These are phyloP conservation scores for Merluccius polli DNA, from an alignment of 2,797 vertebrate genomes.

Conservation along the genomic window DNA sequence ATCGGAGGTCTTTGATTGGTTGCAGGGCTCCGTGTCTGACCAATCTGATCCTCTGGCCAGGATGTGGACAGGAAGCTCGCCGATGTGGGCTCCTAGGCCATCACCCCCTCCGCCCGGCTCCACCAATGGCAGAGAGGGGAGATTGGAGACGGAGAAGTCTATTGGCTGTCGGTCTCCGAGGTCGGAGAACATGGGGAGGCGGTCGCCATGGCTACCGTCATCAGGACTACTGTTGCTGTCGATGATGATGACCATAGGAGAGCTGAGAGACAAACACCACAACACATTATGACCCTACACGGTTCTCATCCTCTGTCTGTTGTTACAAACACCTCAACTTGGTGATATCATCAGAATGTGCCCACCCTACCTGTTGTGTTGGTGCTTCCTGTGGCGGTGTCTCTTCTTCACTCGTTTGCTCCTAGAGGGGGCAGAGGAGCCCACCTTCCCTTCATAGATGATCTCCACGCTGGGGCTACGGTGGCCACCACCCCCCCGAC, in stretches of 20 bases:
- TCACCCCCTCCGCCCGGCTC: conserved; percentile 2
- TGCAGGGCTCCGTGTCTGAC: conserved; percentile 19
- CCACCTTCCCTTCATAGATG: conserved; percentile 55
- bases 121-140: conserved; percentile 40
- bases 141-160: conserved; percentile 43
- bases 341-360: neutral
- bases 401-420: conserved; percentile 39
- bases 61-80: conserved; percentile 54
- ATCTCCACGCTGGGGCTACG: conserved; percentile 69
- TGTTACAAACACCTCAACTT: neutral
- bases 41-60: conserved; percentile 40
- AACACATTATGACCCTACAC: neutral
- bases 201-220: conserved; percentile 36
- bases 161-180: conserved; percentile 55
- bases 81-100: conserved; percentile 19
- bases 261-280: conserved; percentile 20
- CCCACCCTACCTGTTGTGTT: conserved; percentile 39
- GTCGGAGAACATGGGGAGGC: conserved; percentile 4
- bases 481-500: conserved; percentile 26
- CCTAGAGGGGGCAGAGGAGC: rapidly evolving
- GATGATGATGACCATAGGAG: conserved; percentile 61
- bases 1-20: rapidly evolving
- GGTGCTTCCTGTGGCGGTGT: conserved; percentile 12
- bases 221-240: conserved; percentile 60
- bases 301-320: neutral